Conservation (phyloP, 2,113 vertebrate species). For the Lota lota region DNA sequence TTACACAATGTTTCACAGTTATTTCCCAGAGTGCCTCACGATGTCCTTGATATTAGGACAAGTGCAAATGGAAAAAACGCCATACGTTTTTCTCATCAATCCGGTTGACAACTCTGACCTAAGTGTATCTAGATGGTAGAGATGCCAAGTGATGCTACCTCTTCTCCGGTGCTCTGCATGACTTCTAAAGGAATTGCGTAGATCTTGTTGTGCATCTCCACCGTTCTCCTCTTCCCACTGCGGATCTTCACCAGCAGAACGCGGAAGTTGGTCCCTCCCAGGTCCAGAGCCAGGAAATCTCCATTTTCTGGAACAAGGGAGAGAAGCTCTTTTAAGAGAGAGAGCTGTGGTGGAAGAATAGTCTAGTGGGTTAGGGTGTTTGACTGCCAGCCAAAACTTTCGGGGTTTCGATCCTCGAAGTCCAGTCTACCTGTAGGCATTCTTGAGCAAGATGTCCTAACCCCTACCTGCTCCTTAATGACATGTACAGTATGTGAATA, state of each 20-base stretch:
- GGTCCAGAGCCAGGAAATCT: conserved; percentile 94
- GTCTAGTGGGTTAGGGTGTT: background rate
- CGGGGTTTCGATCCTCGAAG: no score
- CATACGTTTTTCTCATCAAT: no score
- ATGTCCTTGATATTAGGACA: no score
- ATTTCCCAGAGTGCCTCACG: no score
- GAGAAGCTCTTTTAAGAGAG: background rate
- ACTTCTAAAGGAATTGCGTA: conserved; percentile 94
- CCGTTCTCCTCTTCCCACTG: conserved; percentile 87
- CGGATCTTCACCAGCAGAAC: conserved; percentile 96
- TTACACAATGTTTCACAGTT: no score
- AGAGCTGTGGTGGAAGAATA: background rate
- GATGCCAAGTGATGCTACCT: conserved; percentile 66
- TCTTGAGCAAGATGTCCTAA: no score
- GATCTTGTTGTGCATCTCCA: conserved; percentile 99
- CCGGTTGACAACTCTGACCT: no score
- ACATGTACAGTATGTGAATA: background rate
- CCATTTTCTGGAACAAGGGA: conserved; percentile 80
- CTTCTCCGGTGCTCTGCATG: conserved; percentile 97
- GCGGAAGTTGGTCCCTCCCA: conserved; percentile 96
- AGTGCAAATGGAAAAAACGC: no score
- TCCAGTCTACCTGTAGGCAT: no score
- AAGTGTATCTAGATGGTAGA: no score
- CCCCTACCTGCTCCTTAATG: background rate
- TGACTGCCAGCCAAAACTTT: no score